Evolutionary conservation across 2,888 invertebrate genomes (phyloP).

Genomic region (Drosophila paramelanica): DNA sequence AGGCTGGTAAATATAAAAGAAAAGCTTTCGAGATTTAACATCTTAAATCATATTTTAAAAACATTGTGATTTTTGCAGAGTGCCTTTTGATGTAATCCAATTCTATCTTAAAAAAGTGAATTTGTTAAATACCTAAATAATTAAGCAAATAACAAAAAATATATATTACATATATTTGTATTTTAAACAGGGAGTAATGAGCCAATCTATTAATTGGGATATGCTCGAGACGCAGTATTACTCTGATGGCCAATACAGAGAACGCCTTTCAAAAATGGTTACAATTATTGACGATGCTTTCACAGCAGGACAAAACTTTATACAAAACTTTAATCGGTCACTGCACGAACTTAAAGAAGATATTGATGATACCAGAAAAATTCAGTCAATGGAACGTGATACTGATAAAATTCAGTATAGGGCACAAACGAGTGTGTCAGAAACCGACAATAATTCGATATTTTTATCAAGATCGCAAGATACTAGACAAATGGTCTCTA

Average conservation of each 20-base stretch:
- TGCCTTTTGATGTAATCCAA: no score
- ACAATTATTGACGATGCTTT: constrained; percentile 91
- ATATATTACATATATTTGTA: background rate
- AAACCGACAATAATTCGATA: constrained; percentile 57
- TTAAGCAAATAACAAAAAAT: background rate
- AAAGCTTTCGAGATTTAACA: no score
- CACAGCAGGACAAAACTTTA: constrained; percentile 91
- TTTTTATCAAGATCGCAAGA: constrained; percentile 59
- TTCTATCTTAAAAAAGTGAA: no score
- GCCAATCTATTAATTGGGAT: constrained; percentile 97
- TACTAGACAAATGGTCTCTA: constrained; percentile 30
- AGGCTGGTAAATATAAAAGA: no score
- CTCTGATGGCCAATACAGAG: constrained; percentile 91
- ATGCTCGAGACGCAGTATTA: constrained; percentile 94
- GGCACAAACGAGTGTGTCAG: constrained; percentile 13
- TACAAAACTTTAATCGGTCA: constrained; percentile 87
- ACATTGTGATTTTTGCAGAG: no score
- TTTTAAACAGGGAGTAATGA: constrained; percentile 93
- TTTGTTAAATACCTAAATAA: no score
- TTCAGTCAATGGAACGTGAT: constrained; percentile 42
- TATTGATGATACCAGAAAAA: constrained; percentile 77
- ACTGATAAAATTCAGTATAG: constrained; percentile 29
- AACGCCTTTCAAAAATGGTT: constrained; percentile 94
- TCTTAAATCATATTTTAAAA: no score
- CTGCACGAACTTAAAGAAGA: constrained; percentile 85